Evolutionary conservation across 1,140 invertebrate genomes (phyloP), one percentile per base, ranked within the genome.

Genomic region (Bombus turneri): DNA sequence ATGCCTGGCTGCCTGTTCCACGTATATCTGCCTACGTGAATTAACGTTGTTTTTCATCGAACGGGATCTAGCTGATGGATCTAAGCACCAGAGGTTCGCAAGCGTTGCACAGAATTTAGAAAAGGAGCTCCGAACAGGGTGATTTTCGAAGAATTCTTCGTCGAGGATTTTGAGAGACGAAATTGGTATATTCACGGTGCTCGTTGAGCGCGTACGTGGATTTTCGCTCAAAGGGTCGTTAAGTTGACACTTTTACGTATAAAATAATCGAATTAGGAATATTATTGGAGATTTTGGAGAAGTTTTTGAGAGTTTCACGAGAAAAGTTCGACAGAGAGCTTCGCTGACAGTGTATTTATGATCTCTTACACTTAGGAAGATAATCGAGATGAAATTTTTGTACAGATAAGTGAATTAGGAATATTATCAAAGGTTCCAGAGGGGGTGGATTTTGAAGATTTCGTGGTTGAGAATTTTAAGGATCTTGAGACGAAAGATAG

Each of bases 11-110:
- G 87, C 75, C 53, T 90, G 90, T 81, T 86, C 83, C 86, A 66
- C 86, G 81, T 91, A 88, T 79, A 84, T 89, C 76, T 86, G 86
- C 83, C 68, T 89, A 87, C 81, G 66, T 76, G 64, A 53, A 34
- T 73, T 83, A 79, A 83, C 87, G 82, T 37, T 62, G 59, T 87
- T 76, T 87, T 88, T 89, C 81, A 47, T 13, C 39, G 53, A 47
- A 34, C 80, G 64, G 41, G 77, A 79, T 79, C 59, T 43, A 66
- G 22, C 28, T 1, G 37, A 37, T 25, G n/a, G 5, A 47, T 72
- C 53, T 39, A 53, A 34, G 64, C 22, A 41, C 53, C 59, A 13
- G 28, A 10, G 18, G 41, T 79, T 68, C 41, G n/a, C 15, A 59
- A 6, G 31, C 22, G 31, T 59, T n/a, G n/a, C 10, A 25, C 28